A percentile compares a stretch with the other conserved stretches of the same genome.
These are phyloP conservation scores for Thalassaphorura encarpata DNA, from an alignment of 1,140 invertebrate genomes.

Conservation along the genomic window DNA sequence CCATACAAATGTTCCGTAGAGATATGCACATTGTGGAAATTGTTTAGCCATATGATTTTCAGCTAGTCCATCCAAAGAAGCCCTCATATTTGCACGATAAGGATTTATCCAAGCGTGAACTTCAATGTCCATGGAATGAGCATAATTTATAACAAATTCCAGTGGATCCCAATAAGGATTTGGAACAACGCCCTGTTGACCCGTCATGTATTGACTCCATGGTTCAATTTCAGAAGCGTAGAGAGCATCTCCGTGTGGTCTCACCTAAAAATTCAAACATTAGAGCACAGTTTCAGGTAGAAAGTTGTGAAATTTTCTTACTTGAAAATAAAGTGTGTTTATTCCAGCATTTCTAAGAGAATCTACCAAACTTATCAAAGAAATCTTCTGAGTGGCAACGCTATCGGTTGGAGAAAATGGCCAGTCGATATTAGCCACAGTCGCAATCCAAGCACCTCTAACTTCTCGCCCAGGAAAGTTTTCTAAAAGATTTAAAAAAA, in stretches of 20 bases:
- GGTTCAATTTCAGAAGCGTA: slow-evolving; percentile 27
- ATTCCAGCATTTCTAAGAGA: slow-evolving; percentile 6
- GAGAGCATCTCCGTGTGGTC: slow-evolving; percentile 24
- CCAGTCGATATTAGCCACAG: slow-evolving; percentile 29
- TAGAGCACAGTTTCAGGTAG: no score
- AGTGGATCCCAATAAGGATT: slow-evolving; percentile 26
- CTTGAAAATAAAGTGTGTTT: slow-evolving; percentile 28
- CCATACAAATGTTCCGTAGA: slow-evolving; percentile 21
- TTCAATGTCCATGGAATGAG: slow-evolving; percentile 20
- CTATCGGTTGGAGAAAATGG: slow-evolving; percentile 13
- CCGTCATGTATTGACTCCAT: slow-evolving; percentile 27
- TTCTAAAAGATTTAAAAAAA: slow-evolving; percentile 1
- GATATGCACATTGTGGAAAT: slow-evolving; percentile 19
- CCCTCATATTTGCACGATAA: slow-evolving; percentile 20
- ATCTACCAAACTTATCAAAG: slow-evolving; percentile 10
- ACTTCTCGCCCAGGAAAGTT: slow-evolving; percentile 18
- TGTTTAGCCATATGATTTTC: slow-evolving; percentile 24
- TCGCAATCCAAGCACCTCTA: slow-evolving; percentile 25
- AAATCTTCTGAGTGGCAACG: slow-evolving; percentile 4
- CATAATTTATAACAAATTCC: slow-evolving; percentile 16
- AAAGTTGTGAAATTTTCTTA: no score
- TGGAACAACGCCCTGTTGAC: slow-evolving; percentile 16
- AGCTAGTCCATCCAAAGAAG: slow-evolving; percentile 9
- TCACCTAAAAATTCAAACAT: no score
- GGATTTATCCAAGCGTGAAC: slow-evolving; percentile 31